Percentiles rank a stretch among this genome's conserved stretches.
Conservation (phyloP, 1,140 invertebrate species). For the Venturia canescens region DNA sequence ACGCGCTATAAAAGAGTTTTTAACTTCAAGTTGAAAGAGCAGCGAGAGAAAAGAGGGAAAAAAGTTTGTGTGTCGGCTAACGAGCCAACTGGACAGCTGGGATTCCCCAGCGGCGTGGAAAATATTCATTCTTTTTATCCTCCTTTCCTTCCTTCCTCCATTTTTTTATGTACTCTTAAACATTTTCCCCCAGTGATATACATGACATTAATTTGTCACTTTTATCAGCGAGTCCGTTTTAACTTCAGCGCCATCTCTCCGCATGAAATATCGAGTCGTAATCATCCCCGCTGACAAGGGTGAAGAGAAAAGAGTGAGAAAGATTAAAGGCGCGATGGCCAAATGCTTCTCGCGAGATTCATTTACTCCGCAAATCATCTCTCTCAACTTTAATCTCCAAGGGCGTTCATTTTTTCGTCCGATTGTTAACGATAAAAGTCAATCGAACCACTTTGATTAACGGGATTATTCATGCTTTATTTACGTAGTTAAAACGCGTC, state of each 20-base stretch:
- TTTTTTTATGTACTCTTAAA: constrained; percentile 19
- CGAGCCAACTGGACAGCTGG: constrained; percentile 1
- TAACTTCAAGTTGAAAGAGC: constrained; percentile 9
- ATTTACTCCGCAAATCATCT: background rate
- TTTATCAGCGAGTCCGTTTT: constrained; percentile 1
- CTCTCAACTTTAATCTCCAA: too few species aligned
- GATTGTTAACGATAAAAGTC: too few species aligned
- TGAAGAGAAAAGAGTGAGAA: background rate
- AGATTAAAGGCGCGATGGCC: background rate
- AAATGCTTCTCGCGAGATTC: background rate
- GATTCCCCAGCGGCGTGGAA: constrained; percentile 5
- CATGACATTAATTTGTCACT: constrained; percentile 26
- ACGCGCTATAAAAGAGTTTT: constrained; percentile 42
- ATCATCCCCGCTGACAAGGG: background rate
- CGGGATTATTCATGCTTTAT: too few species aligned
- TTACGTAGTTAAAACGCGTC: too few species aligned
- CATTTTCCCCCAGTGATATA: constrained; percentile 11
- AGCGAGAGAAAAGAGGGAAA: background rate
- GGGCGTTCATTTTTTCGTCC: too few species aligned
- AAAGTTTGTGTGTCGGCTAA: constrained; percentile 1
- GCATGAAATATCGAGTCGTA: constrained; percentile 9
- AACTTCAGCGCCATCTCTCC: background rate
- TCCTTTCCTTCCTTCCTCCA: background rate
- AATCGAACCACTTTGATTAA: too few species aligned
- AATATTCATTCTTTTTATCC: background rate